Percentiles rank a stretch among this genome's conserved stretches.
These are phyloP conservation scores for Spisula solida DNA, from an alignment of 2,888 invertebrate species.

Conservation along the genomic window DNA sequence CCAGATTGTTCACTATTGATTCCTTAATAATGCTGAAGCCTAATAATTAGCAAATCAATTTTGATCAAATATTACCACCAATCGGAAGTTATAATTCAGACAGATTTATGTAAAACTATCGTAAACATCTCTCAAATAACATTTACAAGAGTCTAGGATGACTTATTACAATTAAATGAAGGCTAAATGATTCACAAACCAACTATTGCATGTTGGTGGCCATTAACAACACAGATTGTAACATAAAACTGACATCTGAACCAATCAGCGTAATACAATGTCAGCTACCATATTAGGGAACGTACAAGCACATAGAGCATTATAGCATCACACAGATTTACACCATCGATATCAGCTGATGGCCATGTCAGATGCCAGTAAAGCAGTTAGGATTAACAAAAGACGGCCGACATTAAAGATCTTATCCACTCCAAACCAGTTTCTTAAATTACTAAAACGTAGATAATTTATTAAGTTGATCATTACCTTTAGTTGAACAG, in stretches of 20 bases:
- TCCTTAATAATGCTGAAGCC: not conserved
- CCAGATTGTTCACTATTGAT: not conserved
- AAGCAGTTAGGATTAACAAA: constrained; percentile 17
- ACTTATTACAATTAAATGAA: constrained; percentile 19
- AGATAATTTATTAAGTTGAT: not conserved
- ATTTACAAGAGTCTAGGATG: not conserved
- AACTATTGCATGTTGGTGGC: constrained; percentile 1
- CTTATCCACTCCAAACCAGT: not conserved
- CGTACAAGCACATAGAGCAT: not conserved
- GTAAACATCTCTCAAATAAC: constrained; percentile 6
- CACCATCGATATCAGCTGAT: not conserved
- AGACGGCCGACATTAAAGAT: not conserved
- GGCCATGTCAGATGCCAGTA: constrained; percentile 17
- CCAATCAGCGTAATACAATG: not conserved
- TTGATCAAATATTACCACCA: not conserved
- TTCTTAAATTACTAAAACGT: constrained; percentile 10
- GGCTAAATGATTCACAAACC: constrained; percentile 19
- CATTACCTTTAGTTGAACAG: not conserved
- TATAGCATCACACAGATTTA: not conserved
- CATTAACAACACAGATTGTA: constrained; percentile 10
- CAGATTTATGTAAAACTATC: not conserved
- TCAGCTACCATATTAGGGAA: not conserved
- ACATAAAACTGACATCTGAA: constrained; percentile 13
- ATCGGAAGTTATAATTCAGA: not conserved
- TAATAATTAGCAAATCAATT: not conserved